A percentile compares a stretch with the other conserved stretches of the same genome.
phyloP scores from a whole-genome alignment of 2,888 invertebrate species.

The Harpagoxenus sublaevis region DNA sequence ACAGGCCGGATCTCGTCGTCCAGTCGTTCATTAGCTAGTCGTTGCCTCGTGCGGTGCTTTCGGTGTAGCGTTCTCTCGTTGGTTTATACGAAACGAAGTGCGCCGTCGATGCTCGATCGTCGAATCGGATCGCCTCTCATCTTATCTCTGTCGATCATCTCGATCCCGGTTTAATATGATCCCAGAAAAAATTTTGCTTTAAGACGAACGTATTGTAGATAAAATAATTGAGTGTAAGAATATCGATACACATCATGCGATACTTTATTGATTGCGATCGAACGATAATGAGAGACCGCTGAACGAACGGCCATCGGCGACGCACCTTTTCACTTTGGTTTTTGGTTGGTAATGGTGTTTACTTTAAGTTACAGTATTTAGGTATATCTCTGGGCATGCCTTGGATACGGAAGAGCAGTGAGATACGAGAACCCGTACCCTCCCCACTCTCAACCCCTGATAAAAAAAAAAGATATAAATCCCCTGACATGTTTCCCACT shows the following conservation, averaged over 20 bases:
- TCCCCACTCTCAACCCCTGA: neutral
- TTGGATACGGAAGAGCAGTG: constrained; percentile 76
- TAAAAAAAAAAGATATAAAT: constrained; percentile 55
- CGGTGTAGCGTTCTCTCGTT: constrained; percentile 83
- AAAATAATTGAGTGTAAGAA: neutral
- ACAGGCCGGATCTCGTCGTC: constrained; percentile 45
- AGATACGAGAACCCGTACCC: constrained; percentile 62
- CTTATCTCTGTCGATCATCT: neutral
- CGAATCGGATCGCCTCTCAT: neutral
- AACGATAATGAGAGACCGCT: neutral
- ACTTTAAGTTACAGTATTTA: constrained; percentile 81
- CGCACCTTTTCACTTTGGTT: constrained; percentile 66
- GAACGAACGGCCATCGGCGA: constrained; percentile 33
- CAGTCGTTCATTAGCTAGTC: constrained; percentile 75
- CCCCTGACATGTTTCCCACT: constrained; percentile 36
- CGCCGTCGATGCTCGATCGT: constrained; percentile 55
- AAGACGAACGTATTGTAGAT: neutral
- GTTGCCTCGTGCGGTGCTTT: constrained; percentile 84
- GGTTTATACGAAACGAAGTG: constrained; percentile 65
- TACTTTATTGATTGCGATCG: neutral
- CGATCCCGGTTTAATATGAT: constrained; percentile 4
- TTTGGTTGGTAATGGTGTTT: constrained; percentile 81
- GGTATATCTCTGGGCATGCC: constrained; percentile 82
- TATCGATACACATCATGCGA: neutral
- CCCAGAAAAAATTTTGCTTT: neutral